Percentiles rank a stretch among this genome's conserved stretches.
phyloP scores from a whole-genome alignment of 2,113 vertebrate species.

The Odocoileus virginianus region DNA sequence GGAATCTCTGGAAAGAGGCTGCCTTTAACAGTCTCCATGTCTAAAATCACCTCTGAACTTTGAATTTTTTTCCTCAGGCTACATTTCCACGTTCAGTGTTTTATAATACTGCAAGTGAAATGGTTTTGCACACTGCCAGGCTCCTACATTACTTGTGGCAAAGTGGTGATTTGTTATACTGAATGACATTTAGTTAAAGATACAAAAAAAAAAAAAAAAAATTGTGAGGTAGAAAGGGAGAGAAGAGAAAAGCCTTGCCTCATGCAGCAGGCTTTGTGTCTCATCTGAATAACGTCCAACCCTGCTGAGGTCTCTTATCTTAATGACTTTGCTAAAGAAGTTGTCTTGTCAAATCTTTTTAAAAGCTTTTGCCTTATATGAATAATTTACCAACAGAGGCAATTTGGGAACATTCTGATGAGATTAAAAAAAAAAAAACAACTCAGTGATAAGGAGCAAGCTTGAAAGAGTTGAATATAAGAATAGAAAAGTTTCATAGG shows the following conservation, averaged over 20 bases:
- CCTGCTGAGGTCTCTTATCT: slow-evolving; percentile 67
- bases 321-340: slow-evolving; percentile 73
- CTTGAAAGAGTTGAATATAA: slow-evolving; percentile 41
- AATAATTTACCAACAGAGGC: slow-evolving; percentile 74
- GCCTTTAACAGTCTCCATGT: slow-evolving; percentile 56
- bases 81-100: slow-evolving; percentile 69
- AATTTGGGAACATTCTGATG: slow-evolving; percentile 67
- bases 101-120: slow-evolving; percentile 60
- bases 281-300: slow-evolving; percentile 57
- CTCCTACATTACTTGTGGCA: slow-evolving; percentile 62
- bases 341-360: slow-evolving; percentile 70
- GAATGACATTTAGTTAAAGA: slow-evolving; percentile 64
- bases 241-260: neutral
- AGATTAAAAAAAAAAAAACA: slow-evolving; percentile 30
- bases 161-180: slow-evolving; percentile 63
- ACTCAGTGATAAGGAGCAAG: slow-evolving; percentile 9
- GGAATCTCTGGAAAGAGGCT: neutral
- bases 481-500: slow-evolving; percentile 30
- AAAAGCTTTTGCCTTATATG: slow-evolving; percentile 68
- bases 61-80: slow-evolving; percentile 65
- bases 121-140: neutral
- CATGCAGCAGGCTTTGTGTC: slow-evolving; percentile 46
- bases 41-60: slow-evolving; percentile 66
- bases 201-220: neutral
- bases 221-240: neutral